These are phyloP conservation scores for Danio choprae DNA, from an alignment of 2,797 vertebrate species.

Conservation along the genomic window DNA sequence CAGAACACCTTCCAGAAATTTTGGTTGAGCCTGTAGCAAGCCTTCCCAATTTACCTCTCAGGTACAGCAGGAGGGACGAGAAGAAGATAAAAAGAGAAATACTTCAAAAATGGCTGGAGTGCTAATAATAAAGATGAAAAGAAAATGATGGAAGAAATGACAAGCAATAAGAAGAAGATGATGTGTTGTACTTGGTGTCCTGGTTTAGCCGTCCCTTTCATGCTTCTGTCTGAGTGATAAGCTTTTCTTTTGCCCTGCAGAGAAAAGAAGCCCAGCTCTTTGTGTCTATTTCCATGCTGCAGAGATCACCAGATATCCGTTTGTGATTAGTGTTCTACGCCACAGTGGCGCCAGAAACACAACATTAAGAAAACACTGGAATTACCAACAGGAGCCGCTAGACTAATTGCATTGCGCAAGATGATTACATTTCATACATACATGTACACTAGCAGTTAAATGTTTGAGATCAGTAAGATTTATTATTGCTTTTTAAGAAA, in stretches of 20 bases:
- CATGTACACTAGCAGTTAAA: too few species aligned
- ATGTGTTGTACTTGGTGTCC: conserved; percentile 42
- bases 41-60: conserved; percentile 18
- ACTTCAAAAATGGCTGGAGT: conserved; percentile 48
- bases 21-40: conserved; percentile 21
- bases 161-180: conserved; percentile 46
- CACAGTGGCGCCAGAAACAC: conserved; percentile 9
- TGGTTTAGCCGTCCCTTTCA: conserved; percentile 37
- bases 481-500: too few species aligned
- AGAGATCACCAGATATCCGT: conserved; percentile 48
- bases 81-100: conserved; percentile 44
- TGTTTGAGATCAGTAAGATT: too few species aligned
- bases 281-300: conserved; percentile 45
- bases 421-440: not conserved
- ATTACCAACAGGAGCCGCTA: conserved; percentile 18
- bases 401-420: conserved; percentile 28
- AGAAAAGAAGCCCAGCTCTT: conserved; percentile 44
- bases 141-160: conserved; percentile 30
- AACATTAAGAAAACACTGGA: conserved; percentile 16
- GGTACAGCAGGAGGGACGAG: conserved; percentile 33
- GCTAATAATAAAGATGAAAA: conserved; percentile 50
- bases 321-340: conserved; percentile 49
- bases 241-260: conserved; percentile 39
- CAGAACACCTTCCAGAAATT: conserved; percentile 41
- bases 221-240: conserved; percentile 42